Conservation (phyloP, 2,888 invertebrate genomes). For the Uropetala carovei region DNA sequence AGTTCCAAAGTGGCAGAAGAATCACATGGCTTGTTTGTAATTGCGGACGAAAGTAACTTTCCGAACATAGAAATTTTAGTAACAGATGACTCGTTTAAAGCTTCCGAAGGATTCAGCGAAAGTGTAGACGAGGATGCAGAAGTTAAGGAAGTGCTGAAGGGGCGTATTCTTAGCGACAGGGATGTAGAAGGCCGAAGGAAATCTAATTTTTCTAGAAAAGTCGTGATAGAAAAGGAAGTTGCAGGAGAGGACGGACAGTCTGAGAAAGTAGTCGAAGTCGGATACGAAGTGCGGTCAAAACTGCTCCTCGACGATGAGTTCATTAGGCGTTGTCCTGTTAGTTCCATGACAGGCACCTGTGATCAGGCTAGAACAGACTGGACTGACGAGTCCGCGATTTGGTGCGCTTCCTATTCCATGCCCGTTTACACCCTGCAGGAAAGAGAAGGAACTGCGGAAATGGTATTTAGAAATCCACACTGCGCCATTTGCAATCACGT, state of each 20-base stretch:
- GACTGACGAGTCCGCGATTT: not conserved
- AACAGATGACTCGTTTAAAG: too few relatives aligned
- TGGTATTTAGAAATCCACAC: conserved; percentile 43
- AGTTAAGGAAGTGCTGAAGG: too few relatives aligned
- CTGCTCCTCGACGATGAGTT: not conserved
- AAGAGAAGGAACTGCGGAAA: not conserved
- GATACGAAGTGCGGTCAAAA: not conserved
- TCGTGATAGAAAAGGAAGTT: not conserved
- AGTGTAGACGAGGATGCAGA: too few relatives aligned
- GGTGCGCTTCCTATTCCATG: conserved; percentile 4
- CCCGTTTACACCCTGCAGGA: not conserved
- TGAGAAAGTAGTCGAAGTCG: not conserved
- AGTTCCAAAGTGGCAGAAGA: not conserved
- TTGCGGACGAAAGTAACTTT: not conserved
- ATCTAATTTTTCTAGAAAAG: not conserved
- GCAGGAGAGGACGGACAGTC: not conserved
- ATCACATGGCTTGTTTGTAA: not conserved
- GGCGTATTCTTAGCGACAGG: too few relatives aligned
- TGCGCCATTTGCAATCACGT: conserved; percentile 46
- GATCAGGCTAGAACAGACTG: not conserved
- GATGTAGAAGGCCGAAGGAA: too few relatives aligned
- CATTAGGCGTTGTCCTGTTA: not conserved
- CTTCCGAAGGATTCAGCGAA: too few relatives aligned
- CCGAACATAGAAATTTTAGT: not conserved
- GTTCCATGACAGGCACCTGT: not conserved